phyloP scores from a whole-genome alignment of 1,140 invertebrate genomes.

The Temnothorax curvispinosus region DNA sequence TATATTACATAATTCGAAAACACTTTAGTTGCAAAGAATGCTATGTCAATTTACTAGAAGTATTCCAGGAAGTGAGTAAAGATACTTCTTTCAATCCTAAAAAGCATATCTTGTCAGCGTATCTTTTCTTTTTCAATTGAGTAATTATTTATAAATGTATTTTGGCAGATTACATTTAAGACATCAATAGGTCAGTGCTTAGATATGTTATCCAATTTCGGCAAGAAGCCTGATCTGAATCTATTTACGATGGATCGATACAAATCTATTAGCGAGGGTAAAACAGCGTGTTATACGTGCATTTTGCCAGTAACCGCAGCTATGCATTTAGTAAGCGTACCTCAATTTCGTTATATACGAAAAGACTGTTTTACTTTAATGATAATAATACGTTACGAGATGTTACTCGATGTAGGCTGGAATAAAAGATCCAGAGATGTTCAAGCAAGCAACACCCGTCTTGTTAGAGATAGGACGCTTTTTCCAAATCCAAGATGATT shows the following conservation, averaged over 20 bases:
- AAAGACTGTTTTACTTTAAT: neutral
- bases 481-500: slow-evolving; percentile 99
- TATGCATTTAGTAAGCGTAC: slow-evolving; percentile 92
- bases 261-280: slow-evolving; percentile 96
- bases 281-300: slow-evolving; percentile 98
- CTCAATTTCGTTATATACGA: neutral
- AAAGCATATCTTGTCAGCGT: neutral
- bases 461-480: slow-evolving; percentile 98
- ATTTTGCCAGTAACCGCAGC: slow-evolving; percentile 95
- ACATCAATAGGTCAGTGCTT: slow-evolving; percentile 92
- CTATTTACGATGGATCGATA: slow-evolving; percentile 95
- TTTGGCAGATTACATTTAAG: slow-evolving; percentile 89
- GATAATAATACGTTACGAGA: neutral
- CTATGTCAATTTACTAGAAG: neutral
- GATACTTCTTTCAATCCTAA: neutral
- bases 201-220: slow-evolving; percentile 88
- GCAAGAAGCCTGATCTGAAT: slow-evolving; percentile 88
- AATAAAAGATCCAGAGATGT: slow-evolving; percentile 92
- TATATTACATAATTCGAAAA: neutral
- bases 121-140: neutral
- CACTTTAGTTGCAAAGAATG: neutral
- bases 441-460: slow-evolving; percentile 94
- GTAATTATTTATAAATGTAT: slow-evolving; percentile 15
- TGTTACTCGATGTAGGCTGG: slow-evolving; percentile 84
- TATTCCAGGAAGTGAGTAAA: slow-evolving; percentile 71